These are phyloP conservation scores for Thymelicus acteon DNA, from an alignment of 2,888 invertebrate genomes.

Conservation along the genomic window DNA sequence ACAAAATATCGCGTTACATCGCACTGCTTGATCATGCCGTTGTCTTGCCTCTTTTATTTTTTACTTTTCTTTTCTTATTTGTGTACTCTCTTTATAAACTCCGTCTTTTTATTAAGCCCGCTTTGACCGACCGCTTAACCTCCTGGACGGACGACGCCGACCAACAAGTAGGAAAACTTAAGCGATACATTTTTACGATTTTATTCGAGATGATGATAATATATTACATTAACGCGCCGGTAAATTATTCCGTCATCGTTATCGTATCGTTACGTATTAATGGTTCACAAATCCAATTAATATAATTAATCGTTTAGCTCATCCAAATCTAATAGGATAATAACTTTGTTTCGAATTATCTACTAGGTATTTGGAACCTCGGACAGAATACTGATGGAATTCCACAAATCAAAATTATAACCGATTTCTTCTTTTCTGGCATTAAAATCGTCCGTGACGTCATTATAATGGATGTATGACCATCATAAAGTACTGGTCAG, in stretches of 20 bases:
- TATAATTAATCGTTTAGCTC: neutral
- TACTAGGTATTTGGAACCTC: neutral
- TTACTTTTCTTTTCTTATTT: no score
- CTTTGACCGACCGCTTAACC: conserved; percentile 65
- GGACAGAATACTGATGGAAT: neutral
- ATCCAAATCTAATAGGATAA: neutral
- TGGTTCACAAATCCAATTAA: neutral
- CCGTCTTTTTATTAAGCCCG: conserved; percentile 66
- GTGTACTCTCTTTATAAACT: conserved; percentile 52
- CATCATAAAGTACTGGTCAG: no score
- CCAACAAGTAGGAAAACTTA: conserved; percentile 7
- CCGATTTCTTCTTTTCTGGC: no score
- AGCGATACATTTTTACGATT: neutral
- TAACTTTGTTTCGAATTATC: neutral
- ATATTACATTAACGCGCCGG: neutral
- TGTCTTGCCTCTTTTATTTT: conserved; percentile 74
- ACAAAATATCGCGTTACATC: conserved; percentile 78
- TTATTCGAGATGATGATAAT: neutral
- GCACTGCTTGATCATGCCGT: conserved; percentile 80
- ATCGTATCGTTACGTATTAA: neutral
- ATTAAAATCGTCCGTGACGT: no score
- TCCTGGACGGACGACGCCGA: conserved; percentile 8
- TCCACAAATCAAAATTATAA: neutral
- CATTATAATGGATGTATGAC: no score
- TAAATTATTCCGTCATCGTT: neutral